Evolutionary conservation across 2,888 invertebrate species (phyloP).

Genomic region (Urechis unicinctus): DNA sequence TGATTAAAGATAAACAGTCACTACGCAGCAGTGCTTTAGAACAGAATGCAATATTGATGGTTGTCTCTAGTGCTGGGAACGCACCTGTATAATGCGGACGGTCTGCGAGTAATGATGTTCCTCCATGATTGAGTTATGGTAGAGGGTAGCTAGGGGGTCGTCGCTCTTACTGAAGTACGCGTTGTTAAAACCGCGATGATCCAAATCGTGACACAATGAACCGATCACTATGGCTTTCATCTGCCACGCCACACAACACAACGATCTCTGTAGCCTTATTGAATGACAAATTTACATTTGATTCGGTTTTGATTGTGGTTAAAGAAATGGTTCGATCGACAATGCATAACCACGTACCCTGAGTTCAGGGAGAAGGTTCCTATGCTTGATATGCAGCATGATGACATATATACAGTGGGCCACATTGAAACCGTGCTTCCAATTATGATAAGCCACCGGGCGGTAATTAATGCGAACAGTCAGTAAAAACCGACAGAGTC

Average conservation of each 20-base stretch:
- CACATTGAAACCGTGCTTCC: slow-evolving; percentile 37
- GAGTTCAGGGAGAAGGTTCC: slow-evolving; percentile 14
- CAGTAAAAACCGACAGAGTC: slow-evolving; percentile 27
- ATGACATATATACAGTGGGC: slow-evolving; percentile 29
- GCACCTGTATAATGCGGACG: slow-evolving; percentile 28
- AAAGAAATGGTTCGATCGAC: too few species aligned
- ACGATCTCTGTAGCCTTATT: background rate
- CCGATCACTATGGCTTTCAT: slow-evolving; percentile 26
- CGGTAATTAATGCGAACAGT: slow-evolving; percentile 37
- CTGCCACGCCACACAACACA: too few species aligned
- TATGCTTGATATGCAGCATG: slow-evolving; percentile 11
- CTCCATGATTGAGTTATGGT: slow-evolving; percentile 36
- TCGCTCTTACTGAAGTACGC: slow-evolving; percentile 29
- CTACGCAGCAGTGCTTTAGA: too few species aligned
- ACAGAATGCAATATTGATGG: too few species aligned
- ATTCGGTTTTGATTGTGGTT: too few species aligned
- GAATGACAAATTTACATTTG: too few species aligned
- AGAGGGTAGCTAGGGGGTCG: slow-evolving; percentile 31
- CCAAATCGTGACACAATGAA: slow-evolving; percentile 34
- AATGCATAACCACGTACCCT: slow-evolving; percentile 19
- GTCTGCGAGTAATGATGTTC: slow-evolving; percentile 36
- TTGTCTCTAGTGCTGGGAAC: too few species aligned
- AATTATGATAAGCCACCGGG: slow-evolving; percentile 34
- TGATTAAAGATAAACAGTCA: too few species aligned
- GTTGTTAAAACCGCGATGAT: slow-evolving; percentile 37